Evolutionary conservation across 2,888 invertebrate species (phyloP).

Genomic region (Girardia tigrina): DNA sequence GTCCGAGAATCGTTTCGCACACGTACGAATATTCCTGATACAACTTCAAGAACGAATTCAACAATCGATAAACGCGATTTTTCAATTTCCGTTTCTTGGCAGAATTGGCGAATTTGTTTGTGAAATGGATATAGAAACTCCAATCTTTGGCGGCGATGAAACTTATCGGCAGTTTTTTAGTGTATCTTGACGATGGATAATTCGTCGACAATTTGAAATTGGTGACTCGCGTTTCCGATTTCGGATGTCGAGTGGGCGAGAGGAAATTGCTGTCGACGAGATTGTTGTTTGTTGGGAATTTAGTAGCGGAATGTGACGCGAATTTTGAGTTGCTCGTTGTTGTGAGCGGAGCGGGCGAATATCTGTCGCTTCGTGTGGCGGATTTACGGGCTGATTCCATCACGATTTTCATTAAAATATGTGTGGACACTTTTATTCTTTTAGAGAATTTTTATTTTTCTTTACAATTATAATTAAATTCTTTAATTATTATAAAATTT

Average conservation of each 20-base stretch:
- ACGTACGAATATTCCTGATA: slow-evolving; percentile 24
- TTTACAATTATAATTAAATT: too few species aligned
- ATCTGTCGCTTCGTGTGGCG: background rate
- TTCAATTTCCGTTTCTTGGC: background rate
- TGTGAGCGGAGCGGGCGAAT: background rate
- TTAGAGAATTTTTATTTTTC: too few species aligned
- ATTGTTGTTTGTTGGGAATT: too few species aligned
- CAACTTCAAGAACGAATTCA: background rate
- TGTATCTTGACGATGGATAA: background rate
- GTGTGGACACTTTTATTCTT: too few species aligned
- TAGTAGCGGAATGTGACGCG: too few species aligned
- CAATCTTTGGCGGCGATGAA: background rate
- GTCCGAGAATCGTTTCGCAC: background rate
- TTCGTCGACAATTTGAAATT: background rate
- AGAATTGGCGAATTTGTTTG: background rate
- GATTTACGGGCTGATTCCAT: background rate
- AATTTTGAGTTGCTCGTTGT: too few species aligned
- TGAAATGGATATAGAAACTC: background rate
- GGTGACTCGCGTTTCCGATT: too few species aligned
- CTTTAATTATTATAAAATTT: too few species aligned
- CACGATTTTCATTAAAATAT: too few species aligned
- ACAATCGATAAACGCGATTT: background rate
- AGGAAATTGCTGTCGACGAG: too few species aligned
- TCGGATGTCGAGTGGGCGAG: too few species aligned
- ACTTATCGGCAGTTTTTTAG: background rate